phyloP scores from a whole-genome alignment of 2,888 invertebrate genomes.

The Pollenia labialis region DNA sequence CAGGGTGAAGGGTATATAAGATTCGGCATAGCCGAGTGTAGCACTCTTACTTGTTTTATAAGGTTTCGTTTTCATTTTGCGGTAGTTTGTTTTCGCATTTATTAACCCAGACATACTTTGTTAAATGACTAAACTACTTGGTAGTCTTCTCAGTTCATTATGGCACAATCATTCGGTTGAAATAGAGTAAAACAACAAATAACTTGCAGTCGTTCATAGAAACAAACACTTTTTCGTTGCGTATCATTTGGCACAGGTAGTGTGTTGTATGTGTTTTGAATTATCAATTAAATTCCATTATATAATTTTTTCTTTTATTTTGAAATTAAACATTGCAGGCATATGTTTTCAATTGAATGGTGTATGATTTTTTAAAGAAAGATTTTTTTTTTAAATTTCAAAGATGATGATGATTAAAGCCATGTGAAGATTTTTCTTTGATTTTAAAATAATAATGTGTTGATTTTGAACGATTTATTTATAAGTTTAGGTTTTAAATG shows the following conservation, averaged over 20 bases:
- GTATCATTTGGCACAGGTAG: constrained; percentile 64
- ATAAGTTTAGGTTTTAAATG: neutral
- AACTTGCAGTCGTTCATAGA: neutral
- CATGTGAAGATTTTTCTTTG: neutral
- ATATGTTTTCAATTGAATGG: constrained; percentile 45
- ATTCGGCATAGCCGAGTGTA: no score
- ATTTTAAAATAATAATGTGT: constrained; percentile 25
- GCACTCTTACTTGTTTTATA: constrained; percentile 32
- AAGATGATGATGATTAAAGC: neutral
- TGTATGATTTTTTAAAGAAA: constrained; percentile 34
- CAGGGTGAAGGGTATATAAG: no score
- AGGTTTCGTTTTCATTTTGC: constrained; percentile 69
- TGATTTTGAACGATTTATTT: neutral
- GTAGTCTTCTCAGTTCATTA: constrained; percentile 67
- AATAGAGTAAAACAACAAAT: constrained; percentile 44
- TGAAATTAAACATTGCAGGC: constrained; percentile 44
- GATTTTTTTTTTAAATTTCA: neutral
- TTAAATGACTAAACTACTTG: constrained; percentile 63
- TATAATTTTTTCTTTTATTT: constrained; percentile 48
- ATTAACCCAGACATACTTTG: constrained; percentile 71
- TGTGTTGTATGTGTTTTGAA: constrained; percentile 64
- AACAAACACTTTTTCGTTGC: constrained; percentile 11
- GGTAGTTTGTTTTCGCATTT: constrained; percentile 62
- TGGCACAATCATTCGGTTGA: constrained; percentile 48
- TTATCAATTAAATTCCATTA: constrained; percentile 67